Conservation (phyloP, 2,888 invertebrate genomes). For the Dryococelus australis region DNA sequence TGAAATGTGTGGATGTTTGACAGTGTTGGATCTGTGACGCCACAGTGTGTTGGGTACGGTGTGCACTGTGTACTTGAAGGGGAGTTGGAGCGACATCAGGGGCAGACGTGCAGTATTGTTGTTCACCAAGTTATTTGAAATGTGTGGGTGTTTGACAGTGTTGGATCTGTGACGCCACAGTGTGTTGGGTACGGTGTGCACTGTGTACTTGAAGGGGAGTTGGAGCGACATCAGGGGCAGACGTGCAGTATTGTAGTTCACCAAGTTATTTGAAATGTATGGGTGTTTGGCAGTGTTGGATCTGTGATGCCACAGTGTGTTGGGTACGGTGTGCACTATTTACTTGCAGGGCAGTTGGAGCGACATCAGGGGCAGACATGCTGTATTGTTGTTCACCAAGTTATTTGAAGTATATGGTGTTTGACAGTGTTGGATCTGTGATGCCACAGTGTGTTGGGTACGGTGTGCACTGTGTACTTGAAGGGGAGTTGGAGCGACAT, state of each 20-base stretch:
- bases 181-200: neutral
- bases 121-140: conserved; percentile 54
- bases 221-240: conserved; percentile 70
- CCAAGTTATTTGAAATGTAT: conserved; percentile 48
- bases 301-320: neutral
- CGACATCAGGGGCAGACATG: conserved; percentile 67
- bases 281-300: no score
- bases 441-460: neutral
- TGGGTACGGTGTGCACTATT: neutral
- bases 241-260: conserved; percentile 62
- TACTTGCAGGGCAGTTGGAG: conserved; percentile 69
- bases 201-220: conserved; percentile 64
- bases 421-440: no score
- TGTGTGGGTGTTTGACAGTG: no score
- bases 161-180: neutral
- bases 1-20: no score
- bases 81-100: conserved; percentile 70
- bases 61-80: conserved; percentile 59
- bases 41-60: neutral
- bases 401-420: no score
- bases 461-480: conserved; percentile 46
- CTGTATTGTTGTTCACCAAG: conserved; percentile 63
- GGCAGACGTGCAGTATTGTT: conserved; percentile 66
- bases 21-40: no score
- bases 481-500: conserved; percentile 73